Base-by-base conservation (phyloP, 2,113 vertebrate genomes). In the Athene cunicularia region DNA sequence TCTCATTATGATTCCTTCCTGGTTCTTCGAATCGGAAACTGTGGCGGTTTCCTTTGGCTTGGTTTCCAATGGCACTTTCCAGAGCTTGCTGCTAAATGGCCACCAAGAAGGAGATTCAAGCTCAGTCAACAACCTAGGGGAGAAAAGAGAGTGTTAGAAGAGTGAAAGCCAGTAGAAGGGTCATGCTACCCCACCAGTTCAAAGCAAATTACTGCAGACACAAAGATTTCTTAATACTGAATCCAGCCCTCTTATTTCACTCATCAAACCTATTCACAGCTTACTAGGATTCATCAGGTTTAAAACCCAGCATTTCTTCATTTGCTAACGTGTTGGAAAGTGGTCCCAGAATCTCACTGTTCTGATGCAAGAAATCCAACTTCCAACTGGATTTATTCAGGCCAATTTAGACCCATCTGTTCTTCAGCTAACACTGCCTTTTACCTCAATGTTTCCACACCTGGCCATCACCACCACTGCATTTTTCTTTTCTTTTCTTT, bases 81-180 rank as follows among this genome's bases (percentile, higher is more conserved):
- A 99, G 37, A 98, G 98, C 20, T 98, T 98, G 95, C 98, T 98
- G 86, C 98, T 97, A 76, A 99, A 99, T 0, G 99, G 99, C 99
- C 99, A 99, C 99, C 99, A 99, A 43, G 99, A 94, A 1, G 99
- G 99, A 87, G 99, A 99, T 93, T 99, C 99, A 20, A 99, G 98
- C 90, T 99, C 98, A 1, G 98, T 99, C 77, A 99, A 90, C 63
- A 99, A 96, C 95, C 99, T 99, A 96, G 45, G 0, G 2, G 60
- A 71, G 73, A 66, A 71, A 47, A 84, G 14, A 43, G 20, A 49
- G 28, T 0, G 32, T 71, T 15, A 71, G 86, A 18, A 86, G 18
- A 55, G 7, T 10, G 30, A n/a, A 59, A 30, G 32, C 28, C 37
- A 33, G 5, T 0, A 47, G 17, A 13, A 70, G 24, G 17, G 35